Evolutionary conservation across 2,888 invertebrate genomes (phyloP).

Genomic region (Stenoptilia bipunctidactyla): DNA sequence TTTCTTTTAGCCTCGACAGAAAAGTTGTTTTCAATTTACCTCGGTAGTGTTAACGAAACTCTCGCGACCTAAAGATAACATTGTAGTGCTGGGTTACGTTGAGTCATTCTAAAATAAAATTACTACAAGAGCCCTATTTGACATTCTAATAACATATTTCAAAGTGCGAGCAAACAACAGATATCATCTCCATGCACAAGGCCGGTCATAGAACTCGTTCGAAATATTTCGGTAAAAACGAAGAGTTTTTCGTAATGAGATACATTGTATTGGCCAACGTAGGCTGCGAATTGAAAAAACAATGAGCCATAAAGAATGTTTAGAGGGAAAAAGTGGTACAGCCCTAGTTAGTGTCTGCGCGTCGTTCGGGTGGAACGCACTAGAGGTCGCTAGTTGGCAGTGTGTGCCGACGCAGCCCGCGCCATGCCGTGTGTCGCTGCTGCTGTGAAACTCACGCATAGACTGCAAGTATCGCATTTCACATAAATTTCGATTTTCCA

Average conservation of each 20-base stretch:
- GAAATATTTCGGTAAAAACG: neutral
- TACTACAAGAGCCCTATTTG: too few species aligned
- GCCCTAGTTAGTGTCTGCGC: slow-evolving; percentile 46
- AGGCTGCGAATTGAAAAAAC: slow-evolving; percentile 37
- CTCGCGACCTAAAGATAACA: too few species aligned
- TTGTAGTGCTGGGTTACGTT: too few species aligned
- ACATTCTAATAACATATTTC: too few species aligned
- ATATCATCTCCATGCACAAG: neutral
- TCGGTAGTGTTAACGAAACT: too few species aligned
- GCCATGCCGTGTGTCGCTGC: slow-evolving; percentile 58
- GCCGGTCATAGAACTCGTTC: neutral
- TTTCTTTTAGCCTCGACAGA: too few species aligned
- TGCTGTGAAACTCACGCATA: slow-evolving; percentile 36
- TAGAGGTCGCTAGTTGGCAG: slow-evolving; percentile 17
- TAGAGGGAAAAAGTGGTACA: slow-evolving; percentile 40
- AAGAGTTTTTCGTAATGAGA: slow-evolving; percentile 30
- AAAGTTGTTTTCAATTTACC: too few species aligned
- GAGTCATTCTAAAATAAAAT: too few species aligned
- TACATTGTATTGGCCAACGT: slow-evolving; percentile 31
- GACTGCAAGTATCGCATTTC: slow-evolving; percentile 54
- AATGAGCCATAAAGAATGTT: slow-evolving; percentile 51
- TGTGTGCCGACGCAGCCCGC: slow-evolving; percentile 12
- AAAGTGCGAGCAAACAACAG: too few species aligned
- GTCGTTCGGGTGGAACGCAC: slow-evolving; percentile 42
- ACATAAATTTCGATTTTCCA: too few species aligned